These are phyloP conservation scores for Pteropus rufus DNA, from an alignment of 2,797 vertebrate genomes.

Conservation along the genomic window DNA sequence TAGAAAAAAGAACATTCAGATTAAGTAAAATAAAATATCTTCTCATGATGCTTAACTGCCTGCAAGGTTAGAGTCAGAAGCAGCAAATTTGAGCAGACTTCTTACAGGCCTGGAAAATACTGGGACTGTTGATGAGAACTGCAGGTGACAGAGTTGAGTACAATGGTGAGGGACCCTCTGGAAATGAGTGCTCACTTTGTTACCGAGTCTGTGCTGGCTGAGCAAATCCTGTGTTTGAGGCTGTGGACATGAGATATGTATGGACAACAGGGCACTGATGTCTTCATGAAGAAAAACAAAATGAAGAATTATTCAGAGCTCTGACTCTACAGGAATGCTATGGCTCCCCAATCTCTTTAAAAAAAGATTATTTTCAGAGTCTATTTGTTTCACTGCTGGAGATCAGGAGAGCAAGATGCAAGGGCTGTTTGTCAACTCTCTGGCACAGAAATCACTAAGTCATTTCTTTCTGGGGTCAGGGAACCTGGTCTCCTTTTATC, in stretches of 20 bases:
- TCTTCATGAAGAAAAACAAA: neutral
- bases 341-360: neutral
- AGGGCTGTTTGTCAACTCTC: slow-evolving; percentile 63
- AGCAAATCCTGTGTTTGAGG: neutral
- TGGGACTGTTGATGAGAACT: neutral
- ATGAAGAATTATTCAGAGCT: slow-evolving; percentile 40
- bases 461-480: slow-evolving; percentile 60
- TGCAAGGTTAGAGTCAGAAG: neutral
- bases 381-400: slow-evolving; percentile 73
- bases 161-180: neutral
- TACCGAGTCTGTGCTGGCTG: neutral
- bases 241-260: neutral
- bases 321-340: slow-evolving; percentile 41
- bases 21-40: neutral
- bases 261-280: neutral
- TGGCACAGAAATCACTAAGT: slow-evolving; percentile 65
- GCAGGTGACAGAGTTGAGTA: neutral
- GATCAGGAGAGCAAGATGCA: slow-evolving; percentile 36
- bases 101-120: neutral
- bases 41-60: neutral
- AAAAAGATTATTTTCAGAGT: slow-evolving; percentile 58
- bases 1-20: neutral
- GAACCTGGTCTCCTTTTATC: slow-evolving; percentile 58
- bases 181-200: neutral
- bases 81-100: neutral